phyloP scores from a whole-genome alignment of 2,888 invertebrate genomes.

The Drosophila helvetica region DNA sequence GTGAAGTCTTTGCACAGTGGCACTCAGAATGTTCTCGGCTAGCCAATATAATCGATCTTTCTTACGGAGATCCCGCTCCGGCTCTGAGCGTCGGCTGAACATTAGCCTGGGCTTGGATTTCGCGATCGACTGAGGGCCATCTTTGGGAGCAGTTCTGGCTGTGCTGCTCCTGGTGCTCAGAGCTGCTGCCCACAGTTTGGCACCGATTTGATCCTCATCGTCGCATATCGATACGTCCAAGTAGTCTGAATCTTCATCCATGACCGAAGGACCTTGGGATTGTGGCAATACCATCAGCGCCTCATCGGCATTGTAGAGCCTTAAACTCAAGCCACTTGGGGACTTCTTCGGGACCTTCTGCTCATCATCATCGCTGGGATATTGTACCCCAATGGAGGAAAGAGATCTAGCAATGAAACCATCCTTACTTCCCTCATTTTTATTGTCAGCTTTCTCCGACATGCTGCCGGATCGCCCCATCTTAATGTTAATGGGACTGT shows the following conservation, averaged over 20 bases:
- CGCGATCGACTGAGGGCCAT: constrained; percentile 7
- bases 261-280: constrained; percentile 20
- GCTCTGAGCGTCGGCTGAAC: constrained; percentile 51
- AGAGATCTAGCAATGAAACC: constrained; percentile 11
- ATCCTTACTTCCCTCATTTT: neutral
- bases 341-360: neutral
- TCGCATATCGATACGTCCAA: constrained; percentile 36
- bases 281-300: constrained; percentile 17
- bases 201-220: constrained; percentile 38
- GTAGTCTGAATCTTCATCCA: constrained; percentile 39
- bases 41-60: constrained; percentile 44
- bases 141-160: constrained; percentile 12
- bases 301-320: constrained; percentile 34
- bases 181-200: constrained; percentile 37
- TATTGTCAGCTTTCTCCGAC: neutral
- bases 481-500: constrained; percentile 60
- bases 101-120: constrained; percentile 51
- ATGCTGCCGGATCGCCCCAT: neutral
- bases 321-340: constrained; percentile 7
- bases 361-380: constrained; percentile 50
- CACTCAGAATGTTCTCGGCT: constrained; percentile 44
- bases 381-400: constrained; percentile 50
- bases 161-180: constrained; percentile 15
- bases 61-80: constrained; percentile 6
- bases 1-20: neutral